Evolutionary conservation across 2,113 vertebrate species (phyloP).

Genomic region (Atherinomorus stipes): DNA sequence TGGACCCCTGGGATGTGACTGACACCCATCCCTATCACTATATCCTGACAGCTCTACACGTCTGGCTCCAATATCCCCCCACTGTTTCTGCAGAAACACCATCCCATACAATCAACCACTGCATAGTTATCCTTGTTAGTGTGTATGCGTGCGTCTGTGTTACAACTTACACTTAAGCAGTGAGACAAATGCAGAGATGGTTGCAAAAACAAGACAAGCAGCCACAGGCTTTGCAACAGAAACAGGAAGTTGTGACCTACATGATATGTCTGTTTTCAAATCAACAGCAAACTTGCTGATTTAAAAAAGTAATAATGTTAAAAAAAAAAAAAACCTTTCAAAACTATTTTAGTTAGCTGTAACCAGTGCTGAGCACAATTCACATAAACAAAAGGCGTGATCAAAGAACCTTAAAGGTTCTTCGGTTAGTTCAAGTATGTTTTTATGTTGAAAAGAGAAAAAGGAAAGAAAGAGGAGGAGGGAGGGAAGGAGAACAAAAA

Average conservation of each 20-base stretch:
- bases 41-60: constrained; percentile 78
- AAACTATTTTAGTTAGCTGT: not conserved
- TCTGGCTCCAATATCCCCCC: constrained; percentile 84
- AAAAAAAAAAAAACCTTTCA: not conserved
- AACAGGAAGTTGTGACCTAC: constrained; percentile 43
- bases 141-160: not conserved
- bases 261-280: constrained; percentile 30
- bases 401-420: not conserved
- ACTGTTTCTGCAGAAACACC: constrained; percentile 77
- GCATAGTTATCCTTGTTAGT: constrained; percentile 69
- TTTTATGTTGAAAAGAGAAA: not conserved
- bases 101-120: constrained; percentile 71
- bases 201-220: constrained; percentile 41
- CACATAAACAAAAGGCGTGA: not conserved
- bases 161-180: constrained; percentile 19
- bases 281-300: constrained; percentile 21
- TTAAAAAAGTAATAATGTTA: no score
- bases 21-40: constrained; percentile 82
- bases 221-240: constrained; percentile 24
- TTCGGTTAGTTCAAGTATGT: not conserved
- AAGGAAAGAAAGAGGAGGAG: no score
- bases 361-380: not conserved
- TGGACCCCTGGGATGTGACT: constrained; percentile 75
- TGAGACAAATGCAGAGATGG: constrained; percentile 35
- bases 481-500: not conserved